Evolutionary conservation across 2,113 vertebrate species (phyloP), one percentile per base, ranked within the genome.

Genomic region (Eptatretus burgeri): DNA sequence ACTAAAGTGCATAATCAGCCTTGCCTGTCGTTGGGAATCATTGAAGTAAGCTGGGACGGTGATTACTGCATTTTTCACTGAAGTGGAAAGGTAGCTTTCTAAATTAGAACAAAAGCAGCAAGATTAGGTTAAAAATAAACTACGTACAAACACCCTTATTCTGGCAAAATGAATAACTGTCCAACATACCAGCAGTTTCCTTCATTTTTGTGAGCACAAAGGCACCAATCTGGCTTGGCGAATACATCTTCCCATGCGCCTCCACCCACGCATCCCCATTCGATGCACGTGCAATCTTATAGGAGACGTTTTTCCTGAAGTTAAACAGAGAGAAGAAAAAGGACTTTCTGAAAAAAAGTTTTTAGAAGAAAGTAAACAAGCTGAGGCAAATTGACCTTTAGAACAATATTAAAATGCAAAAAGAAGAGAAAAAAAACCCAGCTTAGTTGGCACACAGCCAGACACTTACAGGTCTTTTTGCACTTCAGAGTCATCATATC

Each of bases 121-220:
- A 14, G 18, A 64, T 64, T 11, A 64, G 49, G n/a, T 50, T 49
- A n/a, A 51, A 50, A 52, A 10, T 62, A 64, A 27, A 14, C 8
- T 13, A 12, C 49, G 41, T n/a, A 18, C 51, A n/a, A 51, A 16
- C 13, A 52, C 49, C 16, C 16, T 19, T 13, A 64, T n/a, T 51
- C 19, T n/a, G 18, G 19, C 19, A 18, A 13, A 16, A 5, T n/a
- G 0, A 1, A 16, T 49, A 17, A 49, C 17, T 51, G 14, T 60
- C 11, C 8, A 9, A 71, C 72, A 72, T 64, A 94, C 91, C 91
- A 77, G 89, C 84, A 10, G 91, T 94, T 65, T 98, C 89, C 74
- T 98, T 98, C 91, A 98, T 98, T 75, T 98, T 98, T 71, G 93
- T 89, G 13, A 98, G 76, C 2, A 98, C 78, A 27, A 98, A 98